A percentile compares a stretch with the other conserved stretches of the same genome.
phyloP scores from a whole-genome alignment of 2,797 vertebrate genomes.

The Neosilurus mollespiculum region DNA sequence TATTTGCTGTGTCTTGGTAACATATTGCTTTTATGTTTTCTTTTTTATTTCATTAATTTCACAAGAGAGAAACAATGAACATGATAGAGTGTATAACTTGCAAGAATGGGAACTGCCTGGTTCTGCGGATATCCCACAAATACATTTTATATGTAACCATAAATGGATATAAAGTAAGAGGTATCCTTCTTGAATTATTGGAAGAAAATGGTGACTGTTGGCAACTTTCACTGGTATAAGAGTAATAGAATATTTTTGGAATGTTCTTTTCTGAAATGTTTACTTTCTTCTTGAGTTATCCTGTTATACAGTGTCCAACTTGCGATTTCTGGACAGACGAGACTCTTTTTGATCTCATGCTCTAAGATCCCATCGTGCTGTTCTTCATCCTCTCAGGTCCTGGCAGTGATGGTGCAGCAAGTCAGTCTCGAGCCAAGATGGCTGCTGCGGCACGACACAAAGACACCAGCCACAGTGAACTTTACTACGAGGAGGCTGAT shows the following conservation, averaged over 20 bases:
- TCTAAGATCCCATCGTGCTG: background rate
- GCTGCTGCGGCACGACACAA: constrained; percentile 84
- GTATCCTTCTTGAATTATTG: background rate
- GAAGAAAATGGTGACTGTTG: background rate
- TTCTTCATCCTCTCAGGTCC: constrained; percentile 73
- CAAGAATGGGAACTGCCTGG: background rate
- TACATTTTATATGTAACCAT: background rate
- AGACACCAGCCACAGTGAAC: constrained; percentile 90
- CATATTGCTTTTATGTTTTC: background rate
- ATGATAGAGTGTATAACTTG: too few relatives aligned
- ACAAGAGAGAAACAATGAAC: background rate
- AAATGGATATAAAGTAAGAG: background rate
- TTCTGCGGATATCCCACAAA: background rate
- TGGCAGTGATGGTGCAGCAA: constrained; percentile 78
- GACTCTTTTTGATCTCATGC: background rate
- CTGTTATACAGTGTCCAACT: background rate
- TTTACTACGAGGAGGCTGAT: constrained; percentile 96
- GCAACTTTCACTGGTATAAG: background rate
- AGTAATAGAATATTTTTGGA: background rate
- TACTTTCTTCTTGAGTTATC: background rate
- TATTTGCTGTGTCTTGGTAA: background rate
- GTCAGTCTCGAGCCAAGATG: constrained; percentile 87
- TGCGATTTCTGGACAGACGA: background rate
- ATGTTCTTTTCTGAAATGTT: background rate
- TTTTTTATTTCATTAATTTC: background rate